phyloP scores from a whole-genome alignment of 2,888 invertebrate genomes.

The Stegana nigrithorax region DNA sequence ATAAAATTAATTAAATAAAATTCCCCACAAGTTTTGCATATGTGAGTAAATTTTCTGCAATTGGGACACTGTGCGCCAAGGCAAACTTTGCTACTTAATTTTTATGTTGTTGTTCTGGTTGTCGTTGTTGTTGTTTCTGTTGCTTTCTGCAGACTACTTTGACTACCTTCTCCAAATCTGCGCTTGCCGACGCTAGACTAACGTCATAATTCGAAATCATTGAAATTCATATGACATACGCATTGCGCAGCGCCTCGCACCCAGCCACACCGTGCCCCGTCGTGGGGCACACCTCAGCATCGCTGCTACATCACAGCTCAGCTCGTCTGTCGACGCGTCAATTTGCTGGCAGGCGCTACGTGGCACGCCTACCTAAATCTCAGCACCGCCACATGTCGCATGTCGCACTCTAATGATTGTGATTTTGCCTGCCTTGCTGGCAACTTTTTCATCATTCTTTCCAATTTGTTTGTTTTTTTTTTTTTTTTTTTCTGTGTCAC shows the following conservation, averaged over 20 bases:
- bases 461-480: not conserved
- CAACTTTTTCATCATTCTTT: too few species aligned
- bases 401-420: not conserved
- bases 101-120: not conserved
- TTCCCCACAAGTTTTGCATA: too few species aligned
- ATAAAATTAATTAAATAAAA: too few species aligned
- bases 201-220: conserved; percentile 30
- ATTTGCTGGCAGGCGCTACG: conserved; percentile 13
- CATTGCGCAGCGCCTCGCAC: not conserved
- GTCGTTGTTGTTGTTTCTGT: not conserved
- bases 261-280: too few species aligned
- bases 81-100: conserved; percentile 1
- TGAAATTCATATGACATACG: conserved; percentile 18
- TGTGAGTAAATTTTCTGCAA: too few species aligned
- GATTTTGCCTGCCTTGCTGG: conserved; percentile 13
- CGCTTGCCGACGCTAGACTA: conserved; percentile 7
- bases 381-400: conserved; percentile 20
- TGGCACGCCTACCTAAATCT: too few species aligned
- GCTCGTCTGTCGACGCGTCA: conserved; percentile 12
- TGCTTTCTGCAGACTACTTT: not conserved
- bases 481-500: not conserved
- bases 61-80: too few species aligned
- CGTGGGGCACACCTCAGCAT: not conserved
- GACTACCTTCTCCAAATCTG: not conserved
- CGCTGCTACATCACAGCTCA: too few species aligned